A percentile compares a stretch with the other conserved stretches of the same genome.
These are phyloP conservation scores for Zaprionus davidi DNA, from an alignment of 1,140 invertebrate species.

Conservation along the genomic window DNA sequence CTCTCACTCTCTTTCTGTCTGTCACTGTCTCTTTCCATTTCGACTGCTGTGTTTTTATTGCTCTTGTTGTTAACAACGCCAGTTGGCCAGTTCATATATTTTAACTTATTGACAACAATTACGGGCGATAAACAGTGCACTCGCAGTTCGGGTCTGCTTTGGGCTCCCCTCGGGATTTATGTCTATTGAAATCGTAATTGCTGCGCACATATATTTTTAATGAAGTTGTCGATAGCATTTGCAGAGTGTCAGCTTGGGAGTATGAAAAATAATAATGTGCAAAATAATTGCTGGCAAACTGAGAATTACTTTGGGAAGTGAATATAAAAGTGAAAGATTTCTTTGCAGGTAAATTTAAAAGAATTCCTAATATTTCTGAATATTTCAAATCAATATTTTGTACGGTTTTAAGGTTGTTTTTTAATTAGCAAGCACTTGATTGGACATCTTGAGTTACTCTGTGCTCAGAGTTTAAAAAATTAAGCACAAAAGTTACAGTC, in stretches of 20 bases:
- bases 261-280: neutral
- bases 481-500: too few relatives aligned
- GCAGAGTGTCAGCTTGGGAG: neutral
- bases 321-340: neutral
- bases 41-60: slow-evolving; percentile 14
- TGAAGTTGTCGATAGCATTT: slow-evolving; percentile 16
- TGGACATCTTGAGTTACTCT: too few relatives aligned
- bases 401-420: too few relatives aligned
- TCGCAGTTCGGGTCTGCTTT: neutral
- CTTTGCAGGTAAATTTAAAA: too few relatives aligned
- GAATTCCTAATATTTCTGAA: too few relatives aligned
- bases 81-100: slow-evolving; percentile 48
- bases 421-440: too few relatives aligned
- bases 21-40: neutral
- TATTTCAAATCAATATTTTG: too few relatives aligned
- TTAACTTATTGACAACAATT: slow-evolving; percentile 69
- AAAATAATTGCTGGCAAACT: neutral
- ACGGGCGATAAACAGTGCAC: slow-evolving; percentile 32
- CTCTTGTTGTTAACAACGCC: slow-evolving; percentile 41
- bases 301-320: neutral
- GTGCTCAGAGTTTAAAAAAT: neutral
- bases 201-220: slow-evolving; percentile 29
- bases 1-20: neutral
- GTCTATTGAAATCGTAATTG: slow-evolving; percentile 31
- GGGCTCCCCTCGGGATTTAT: slow-evolving; percentile 27